Evolutionary conservation across 2,888 invertebrate genomes (phyloP).

Genomic region (Ischnus inquisitorius): DNA sequence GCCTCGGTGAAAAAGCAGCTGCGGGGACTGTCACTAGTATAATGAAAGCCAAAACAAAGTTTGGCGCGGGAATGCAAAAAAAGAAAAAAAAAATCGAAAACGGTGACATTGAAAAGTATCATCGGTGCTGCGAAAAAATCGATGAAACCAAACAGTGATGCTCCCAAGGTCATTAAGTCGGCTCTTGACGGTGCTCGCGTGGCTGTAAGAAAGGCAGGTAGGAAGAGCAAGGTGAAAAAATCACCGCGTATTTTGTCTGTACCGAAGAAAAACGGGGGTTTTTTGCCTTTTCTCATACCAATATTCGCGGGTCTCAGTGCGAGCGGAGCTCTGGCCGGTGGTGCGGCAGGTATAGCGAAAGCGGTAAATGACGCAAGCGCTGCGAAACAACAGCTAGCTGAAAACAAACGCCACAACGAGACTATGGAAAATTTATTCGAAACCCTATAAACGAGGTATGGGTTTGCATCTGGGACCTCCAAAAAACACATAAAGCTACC

Average conservation of each 20-base stretch:
- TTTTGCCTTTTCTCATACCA: conserved; percentile 74
- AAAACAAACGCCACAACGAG: conserved; percentile 80
- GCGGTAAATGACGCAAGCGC: conserved; percentile 78
- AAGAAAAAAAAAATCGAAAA: conserved; percentile 35
- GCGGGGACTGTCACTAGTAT: conserved; percentile 75
- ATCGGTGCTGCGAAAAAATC: conserved; percentile 58
- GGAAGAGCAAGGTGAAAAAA: conserved; percentile 52
- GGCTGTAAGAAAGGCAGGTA: conserved; percentile 62
- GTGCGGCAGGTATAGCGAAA: conserved; percentile 80
- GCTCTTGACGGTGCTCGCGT: conserved; percentile 57
- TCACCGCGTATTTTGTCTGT: conserved; percentile 65
- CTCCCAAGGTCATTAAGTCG: conserved; percentile 43
- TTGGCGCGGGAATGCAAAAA: conserved; percentile 75
- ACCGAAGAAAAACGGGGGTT: conserved; percentile 70
- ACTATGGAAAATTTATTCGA: conserved; percentile 80
- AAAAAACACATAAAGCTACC: conserved; percentile 68
- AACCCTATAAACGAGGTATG: conserved; percentile 72
- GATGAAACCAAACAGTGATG: conserved; percentile 9
- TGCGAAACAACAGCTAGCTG: conserved; percentile 77
- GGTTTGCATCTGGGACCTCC: conserved; percentile 68
- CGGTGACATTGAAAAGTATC: conserved; percentile 36
- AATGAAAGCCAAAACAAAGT: conserved; percentile 79
- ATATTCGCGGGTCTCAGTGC: conserved; percentile 74
- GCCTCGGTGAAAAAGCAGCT: conserved; percentile 77
- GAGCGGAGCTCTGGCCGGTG: conserved; percentile 78